Base-by-base conservation (phyloP, 1,140 invertebrate species). In the Matsumurasca onukii region DNA sequence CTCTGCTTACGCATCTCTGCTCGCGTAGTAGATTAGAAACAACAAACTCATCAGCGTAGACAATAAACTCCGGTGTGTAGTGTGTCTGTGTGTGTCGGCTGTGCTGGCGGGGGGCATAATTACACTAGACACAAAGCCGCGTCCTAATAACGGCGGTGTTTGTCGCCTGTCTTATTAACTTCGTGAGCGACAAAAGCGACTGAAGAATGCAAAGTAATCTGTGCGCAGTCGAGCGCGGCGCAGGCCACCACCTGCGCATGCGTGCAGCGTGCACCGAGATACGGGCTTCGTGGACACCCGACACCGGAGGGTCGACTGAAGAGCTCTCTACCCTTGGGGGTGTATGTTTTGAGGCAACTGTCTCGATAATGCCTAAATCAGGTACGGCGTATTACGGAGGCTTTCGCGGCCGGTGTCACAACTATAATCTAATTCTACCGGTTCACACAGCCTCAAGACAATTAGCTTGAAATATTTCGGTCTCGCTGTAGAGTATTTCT, bases 141-240 rank as follows among this genome's bases (percentile, higher is more conserved):
- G 49, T 22, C 49, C 49, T n/a, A n/a, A n/a, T n/a, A n/a, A n/a
- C n/a, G n/a, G n/a, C n/a, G n/a, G n/a, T n/a, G n/a, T n/a, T n/a
- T n/a, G n/a, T n/a, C n/a, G 49, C 17, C 49, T 51, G 17, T 22
- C 55, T 59, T 29, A 59, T 59, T 59, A 29, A 59, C 55, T 59
- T 59, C 55, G 55, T 59, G 55, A 59, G 55, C 25, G 55, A 59
- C 55, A 59, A 59, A 39, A 59, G 55, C 25, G 30, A 12, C 25
- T 15, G 55, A 59, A 29, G 55, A 59, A 59, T 59, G 55, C 30
- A 59, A 59, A 27, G 55, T 59, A 59, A 59, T 59, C 55, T 59
- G 22, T 12, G 55, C 5, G 12, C 55, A 59, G 55, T 27, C 15
- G 55, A 59, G 25, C 55, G 15, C 24, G 55, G 15, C 55, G 55